Evolutionary conservation across 2,797 vertebrate species (phyloP), one percentile per base, ranked within the genome.

Genomic region (Chanos chanos): DNA sequence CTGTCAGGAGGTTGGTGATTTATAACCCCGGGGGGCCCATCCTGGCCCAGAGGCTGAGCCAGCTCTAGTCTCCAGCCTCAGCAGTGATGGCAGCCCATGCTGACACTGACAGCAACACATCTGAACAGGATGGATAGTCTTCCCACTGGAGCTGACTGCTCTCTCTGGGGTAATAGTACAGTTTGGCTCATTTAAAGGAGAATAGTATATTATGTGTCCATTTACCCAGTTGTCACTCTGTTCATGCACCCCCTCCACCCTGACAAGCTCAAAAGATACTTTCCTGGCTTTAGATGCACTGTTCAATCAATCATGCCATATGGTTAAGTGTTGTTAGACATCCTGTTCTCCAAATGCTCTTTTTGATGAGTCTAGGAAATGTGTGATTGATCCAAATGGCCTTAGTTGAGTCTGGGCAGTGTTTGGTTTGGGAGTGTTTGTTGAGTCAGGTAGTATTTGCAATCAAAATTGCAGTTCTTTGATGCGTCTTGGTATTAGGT

Each of bases 1-100:
- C 64, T 84, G 79, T 83, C 80, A 70, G 76, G 77, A 80, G 74
- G 36, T 78, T 79, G 65, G 76, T 76, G 84, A 88, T 84, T 84
- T 83, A 87, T 81, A 74, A 68, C 77, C 72, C 85, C 79, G 71
- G 0, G 7, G 78, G 81, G 40, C 19, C 21, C 22, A n/a, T 51
- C 30, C 19, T 12, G 18, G 39, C 44, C 52, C 30, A 21, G 47
- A 31, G 53, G 12, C 40, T 36, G 22, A 6, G 25, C n/a, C 41
- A 47, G 15, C 36, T 34, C 41, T 10, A 61, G 58, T 51, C 33
- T 39, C 31, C 44, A 48, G 37, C 52, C 22, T 22, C 15, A 25
- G 52, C 22, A 18, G 4, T 21, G 40, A 44, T 27, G 21, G 47
- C 28, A 21, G 25, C 25, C 25, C 10, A 18, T 44, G n/a, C 44